Evolutionary conservation across 2,113 vertebrate genomes (phyloP), one percentile per base, ranked within the genome.

Genomic region (Phyllopteryx taeniolatus): DNA sequence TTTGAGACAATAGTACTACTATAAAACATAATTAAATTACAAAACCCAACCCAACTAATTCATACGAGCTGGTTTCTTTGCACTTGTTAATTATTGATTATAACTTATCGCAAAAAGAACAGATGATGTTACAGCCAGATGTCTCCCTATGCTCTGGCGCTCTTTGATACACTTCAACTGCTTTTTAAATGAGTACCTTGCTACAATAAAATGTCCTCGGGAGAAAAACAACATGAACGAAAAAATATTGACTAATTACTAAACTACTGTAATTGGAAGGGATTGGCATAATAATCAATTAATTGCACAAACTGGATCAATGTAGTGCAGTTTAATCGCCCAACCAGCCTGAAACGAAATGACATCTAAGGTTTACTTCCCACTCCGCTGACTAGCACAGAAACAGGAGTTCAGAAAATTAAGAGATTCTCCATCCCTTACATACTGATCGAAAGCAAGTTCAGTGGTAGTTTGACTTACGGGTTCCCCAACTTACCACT

Each of bases 11-110:
- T 11, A 51, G 47, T 17, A 57, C 19, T n/a, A 20, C 46, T 77
- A 76, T 60, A 73, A 77, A 71, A 66, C 19, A 68, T 22, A 63
- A 70, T 65, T 19, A 71, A 42, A 35, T 39, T 68, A 6, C 35
- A 31, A 49, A 65, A 72, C n/a, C 14, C 20, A 7, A 27, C 8
- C 0, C 43, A 27, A 22, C n/a, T 27, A 39, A 66, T 66, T 46
- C 13, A 47, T 47, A n/a, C 10, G n/a, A 65, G 63, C 35, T 5
- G 4, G 20, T 27, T 46, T 47, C 12, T 22, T 66, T 27, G 43
- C 46, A 43, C 39, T 44, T 44, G 62, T 64, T 43, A 44, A 64
- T 64, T n/a, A 64, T 64, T 64, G 6, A 64, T 64, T 64, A 5
- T 43, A 64, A 43, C 35, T 66, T 64, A 47, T 66, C n/a, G n/a